Base-by-base conservation (phyloP, 2,113 vertebrate genomes). In the Tupaia chinensis region DNA sequence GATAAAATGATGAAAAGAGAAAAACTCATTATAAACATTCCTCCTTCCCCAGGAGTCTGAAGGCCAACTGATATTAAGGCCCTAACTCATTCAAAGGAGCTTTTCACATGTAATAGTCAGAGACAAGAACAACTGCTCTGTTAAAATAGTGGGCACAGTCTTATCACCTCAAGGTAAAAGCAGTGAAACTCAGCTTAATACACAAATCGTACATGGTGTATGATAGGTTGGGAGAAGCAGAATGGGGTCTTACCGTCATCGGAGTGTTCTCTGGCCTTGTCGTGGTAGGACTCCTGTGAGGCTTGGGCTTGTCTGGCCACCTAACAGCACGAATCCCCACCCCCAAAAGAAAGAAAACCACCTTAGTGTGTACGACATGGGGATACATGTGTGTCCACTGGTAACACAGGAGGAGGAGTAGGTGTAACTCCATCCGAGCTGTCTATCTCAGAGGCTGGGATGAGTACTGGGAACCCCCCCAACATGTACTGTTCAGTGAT, bases 221-320 rank as follows among this genome's bases (percentile, higher is more conserved):
- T 8, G 27, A 34, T 58, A 23, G 32, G n/a, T 23, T 34, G 17
- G 12, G n/a, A 65, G 29, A 78, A 66, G 11, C 0, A 60, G 34
- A 85, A 53, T 60, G 7, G 4, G 0, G 12, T 92, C 99, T 99
- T 98, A 99, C 99, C 99, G 93, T 99, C 99, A 44, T 99, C 99
- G 0, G 98, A 92, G 98, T 99, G 99, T 61, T 99, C 99, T 99
- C 99, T 99, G 99, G 99, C 98, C 98, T 99, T 99, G 98, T 99
- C 99, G 58, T 99, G 99, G 98, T 99, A 99, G 86, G 99, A 98
- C 97, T 99, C 99, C 98, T 99, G 99, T 14, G 98, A 97, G 96
- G 99, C 98, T 98, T 99, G 99, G 95, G 98, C 98, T 98, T 99
- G 99, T 98, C 99, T 99, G 98, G 98, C 98, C 98, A 99, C 99